Conservation (phyloP, 2,888 invertebrate species). For the Smittia aterrima region DNA sequence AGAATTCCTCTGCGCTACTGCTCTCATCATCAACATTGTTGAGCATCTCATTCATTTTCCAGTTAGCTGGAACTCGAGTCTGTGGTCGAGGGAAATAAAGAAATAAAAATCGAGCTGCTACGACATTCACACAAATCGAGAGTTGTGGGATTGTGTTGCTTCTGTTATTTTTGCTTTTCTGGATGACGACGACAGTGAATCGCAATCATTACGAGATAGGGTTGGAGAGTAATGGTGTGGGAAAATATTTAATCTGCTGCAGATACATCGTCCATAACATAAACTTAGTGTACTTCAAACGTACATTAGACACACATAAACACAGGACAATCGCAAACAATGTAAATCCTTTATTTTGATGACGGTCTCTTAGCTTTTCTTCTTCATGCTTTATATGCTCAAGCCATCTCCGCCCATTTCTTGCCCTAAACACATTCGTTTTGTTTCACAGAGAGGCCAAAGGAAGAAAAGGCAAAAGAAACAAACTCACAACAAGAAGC, state of each 20-base stretch:
- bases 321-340: constrained; percentile 39
- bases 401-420: no score
- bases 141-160: neutral
- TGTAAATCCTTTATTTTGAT: constrained; percentile 42
- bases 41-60: neutral
- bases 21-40: constrained; percentile 6
- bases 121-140: no score
- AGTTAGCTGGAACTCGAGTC: neutral
- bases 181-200: constrained; percentile 25
- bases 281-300: constrained; percentile 39
- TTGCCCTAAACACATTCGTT: neutral
- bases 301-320: constrained; percentile 37
- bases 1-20: neutral
- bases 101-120: neutral
- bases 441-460: neutral
- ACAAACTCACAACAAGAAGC: constrained; percentile 17
- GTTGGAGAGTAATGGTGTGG: constrained; percentile 31
- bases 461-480: constrained; percentile 15
- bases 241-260: constrained; percentile 42
- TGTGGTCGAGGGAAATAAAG: neutral
- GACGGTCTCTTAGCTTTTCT: constrained; percentile 36
- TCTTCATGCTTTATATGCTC: neutral
- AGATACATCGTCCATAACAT: constrained; percentile 41
- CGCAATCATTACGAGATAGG: constrained; percentile 22
- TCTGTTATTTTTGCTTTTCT: no score